These are phyloP conservation scores for Dimorphilus gyrociliatus DNA, from an alignment of 2,888 invertebrate genomes.

Conservation along the genomic window DNA sequence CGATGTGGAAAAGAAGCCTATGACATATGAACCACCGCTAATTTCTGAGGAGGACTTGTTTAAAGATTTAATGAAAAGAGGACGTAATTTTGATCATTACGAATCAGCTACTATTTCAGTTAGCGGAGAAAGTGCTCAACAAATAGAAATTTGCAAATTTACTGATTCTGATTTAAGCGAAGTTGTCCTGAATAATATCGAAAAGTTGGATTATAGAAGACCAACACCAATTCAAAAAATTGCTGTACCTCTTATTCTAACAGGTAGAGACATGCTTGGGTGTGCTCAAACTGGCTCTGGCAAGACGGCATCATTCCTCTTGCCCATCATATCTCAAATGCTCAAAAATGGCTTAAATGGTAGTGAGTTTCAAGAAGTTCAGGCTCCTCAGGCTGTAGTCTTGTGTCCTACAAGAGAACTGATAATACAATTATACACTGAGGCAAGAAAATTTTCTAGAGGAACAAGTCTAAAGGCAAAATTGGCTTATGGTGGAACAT, in stretches of 20 bases:
- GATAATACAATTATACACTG: slow-evolving; percentile 66
- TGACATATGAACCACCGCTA: too few relatives aligned
- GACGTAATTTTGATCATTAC: too few relatives aligned
- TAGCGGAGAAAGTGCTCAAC: too few relatives aligned
- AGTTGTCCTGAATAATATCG: slow-evolving; percentile 57
- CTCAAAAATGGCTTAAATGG: slow-evolving; percentile 19
- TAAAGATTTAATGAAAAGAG: too few relatives aligned
- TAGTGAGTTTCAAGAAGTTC: slow-evolving; percentile 24
- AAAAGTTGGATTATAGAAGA: slow-evolving; percentile 50
- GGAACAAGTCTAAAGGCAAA: slow-evolving; percentile 56
- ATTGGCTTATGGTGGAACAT: slow-evolving; percentile 62
- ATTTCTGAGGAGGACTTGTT: too few relatives aligned
- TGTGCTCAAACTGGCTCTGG: slow-evolving; percentile 97
- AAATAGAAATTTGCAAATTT: too few relatives aligned
- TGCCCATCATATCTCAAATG: slow-evolving; percentile 62
- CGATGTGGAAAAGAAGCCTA: too few relatives aligned
- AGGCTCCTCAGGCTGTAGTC: slow-evolving; percentile 65
- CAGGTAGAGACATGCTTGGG: slow-evolving; percentile 76
- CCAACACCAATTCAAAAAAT: slow-evolving; percentile 91
- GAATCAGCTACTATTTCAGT: too few relatives aligned
- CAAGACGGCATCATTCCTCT: slow-evolving; percentile 80
- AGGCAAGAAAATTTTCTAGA: slow-evolving; percentile 51
- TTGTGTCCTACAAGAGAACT: slow-evolving; percentile 83
- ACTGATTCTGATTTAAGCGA: slow-evolving; percentile 52
- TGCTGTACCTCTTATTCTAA: slow-evolving; percentile 64